Conservation (phyloP, 2,888 invertebrate genomes). For the Lasioglossum pauxillum region DNA sequence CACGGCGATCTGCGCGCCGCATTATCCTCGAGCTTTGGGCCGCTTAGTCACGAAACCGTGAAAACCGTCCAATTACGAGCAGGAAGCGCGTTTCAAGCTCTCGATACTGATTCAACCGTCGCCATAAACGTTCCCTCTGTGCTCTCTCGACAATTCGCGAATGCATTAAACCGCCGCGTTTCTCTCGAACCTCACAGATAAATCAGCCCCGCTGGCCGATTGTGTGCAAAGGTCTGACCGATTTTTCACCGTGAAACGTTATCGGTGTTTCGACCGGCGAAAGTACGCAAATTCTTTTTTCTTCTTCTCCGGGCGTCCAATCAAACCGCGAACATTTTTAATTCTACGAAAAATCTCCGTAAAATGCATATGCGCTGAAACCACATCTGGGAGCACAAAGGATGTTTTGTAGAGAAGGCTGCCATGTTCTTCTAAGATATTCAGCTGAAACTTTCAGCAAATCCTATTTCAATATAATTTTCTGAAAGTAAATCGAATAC, state of each 20-base stretch:
- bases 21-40: slow-evolving; percentile 63
- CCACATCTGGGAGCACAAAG: neutral
- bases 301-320: neutral
- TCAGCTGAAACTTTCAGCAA: neutral
- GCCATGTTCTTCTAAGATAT: neutral
- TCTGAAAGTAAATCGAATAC: no score
- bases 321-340: neutral
- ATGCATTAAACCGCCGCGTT: slow-evolving; percentile 22
- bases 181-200: slow-evolving; percentile 23
- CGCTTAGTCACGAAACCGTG: slow-evolving; percentile 74
- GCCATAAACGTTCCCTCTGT: slow-evolving; percentile 68
- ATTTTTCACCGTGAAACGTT: neutral
- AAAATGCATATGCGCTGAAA: neutral
- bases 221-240: slow-evolving; percentile 49
- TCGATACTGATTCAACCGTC: slow-evolving; percentile 73
- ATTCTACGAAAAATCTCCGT: neutral
- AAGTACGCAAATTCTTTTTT: neutral
- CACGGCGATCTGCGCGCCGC: slow-evolving; percentile 46
- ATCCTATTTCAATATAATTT: neutral
- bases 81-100: slow-evolving; percentile 67
- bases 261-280: neutral
- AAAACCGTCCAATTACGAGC: slow-evolving; percentile 76
- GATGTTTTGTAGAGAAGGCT: neutral
- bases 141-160: slow-evolving; percentile 58
- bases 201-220: slow-evolving; percentile 48